Conservation (phyloP, 1,140 invertebrate genomes). For the Lepidotrigona ventralis region DNA sequence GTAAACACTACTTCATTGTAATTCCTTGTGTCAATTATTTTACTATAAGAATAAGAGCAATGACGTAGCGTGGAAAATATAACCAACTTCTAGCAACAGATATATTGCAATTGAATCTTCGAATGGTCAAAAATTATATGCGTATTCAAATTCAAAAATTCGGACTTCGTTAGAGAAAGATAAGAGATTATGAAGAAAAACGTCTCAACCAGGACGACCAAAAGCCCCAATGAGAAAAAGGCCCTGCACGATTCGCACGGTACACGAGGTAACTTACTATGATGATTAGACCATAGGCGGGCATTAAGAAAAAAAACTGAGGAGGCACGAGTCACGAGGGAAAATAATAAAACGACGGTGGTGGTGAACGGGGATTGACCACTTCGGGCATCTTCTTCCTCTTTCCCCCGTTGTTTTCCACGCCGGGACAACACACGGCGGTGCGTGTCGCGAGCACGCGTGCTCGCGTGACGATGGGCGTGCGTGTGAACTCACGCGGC, state of each 20-base stretch:
- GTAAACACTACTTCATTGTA: too few relatives aligned
- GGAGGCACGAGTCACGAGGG: not conserved
- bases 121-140: too few relatives aligned
- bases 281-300: not conserved
- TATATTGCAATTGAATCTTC: too few relatives aligned
- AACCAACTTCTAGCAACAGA: too few relatives aligned
- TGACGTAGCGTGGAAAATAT: too few relatives aligned
- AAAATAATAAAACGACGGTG: conserved; percentile 10
- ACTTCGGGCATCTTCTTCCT: not conserved
- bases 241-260: not conserved
- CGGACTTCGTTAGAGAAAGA: not conserved
- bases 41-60: too few relatives aligned
- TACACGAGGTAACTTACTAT: not conserved
- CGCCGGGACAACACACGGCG: conserved; percentile 32
- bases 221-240: not conserved
- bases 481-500: conserved; percentile 49
- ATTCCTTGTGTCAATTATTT: too few relatives aligned
- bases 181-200: not conserved
- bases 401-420: conserved; percentile 47
- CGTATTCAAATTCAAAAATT: not conserved
- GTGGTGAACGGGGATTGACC: not conserved
- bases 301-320: conserved; percentile 21
- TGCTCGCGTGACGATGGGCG: conserved; percentile 58
- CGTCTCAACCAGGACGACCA: not conserved
- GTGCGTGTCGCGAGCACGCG: conserved; percentile 57